Conservation (phyloP, 1,140 invertebrate genomes). For the Neelides sp. region DNA sequence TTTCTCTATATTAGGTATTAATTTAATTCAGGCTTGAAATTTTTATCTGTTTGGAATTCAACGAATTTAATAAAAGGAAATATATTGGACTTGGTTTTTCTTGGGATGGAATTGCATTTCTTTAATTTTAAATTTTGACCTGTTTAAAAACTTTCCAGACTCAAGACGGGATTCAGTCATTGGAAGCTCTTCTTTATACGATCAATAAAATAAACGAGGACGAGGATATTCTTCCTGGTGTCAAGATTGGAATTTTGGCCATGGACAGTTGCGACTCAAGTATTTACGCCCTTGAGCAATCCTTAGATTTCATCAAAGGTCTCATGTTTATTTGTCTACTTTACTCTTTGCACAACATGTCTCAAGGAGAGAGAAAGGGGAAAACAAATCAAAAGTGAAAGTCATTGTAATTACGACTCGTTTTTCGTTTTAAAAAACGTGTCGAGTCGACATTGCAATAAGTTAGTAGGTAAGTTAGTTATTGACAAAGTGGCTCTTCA, state of each 20-base stretch:
- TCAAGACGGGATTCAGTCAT: constrained; percentile 43
- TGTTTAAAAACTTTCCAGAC: no score
- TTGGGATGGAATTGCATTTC: background rate
- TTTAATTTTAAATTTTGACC: constrained; percentile 20
- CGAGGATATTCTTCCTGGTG: constrained; percentile 39
- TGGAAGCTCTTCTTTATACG: constrained; percentile 46
- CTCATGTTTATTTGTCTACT: no score
- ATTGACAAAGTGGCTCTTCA: no score
- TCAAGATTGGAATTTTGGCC: constrained; percentile 41
- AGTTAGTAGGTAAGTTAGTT: no score
- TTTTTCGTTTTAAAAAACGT: no score
- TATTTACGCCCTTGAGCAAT: constrained; percentile 41
- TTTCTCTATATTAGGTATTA: no score
- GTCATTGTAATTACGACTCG: no score
- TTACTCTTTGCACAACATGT: no score
- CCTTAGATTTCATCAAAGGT: constrained; percentile 46
- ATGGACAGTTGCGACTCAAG: constrained; percentile 45
- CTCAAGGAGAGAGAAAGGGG: no score
- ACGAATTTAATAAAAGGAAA: constrained; percentile 1
- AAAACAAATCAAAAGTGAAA: no score
- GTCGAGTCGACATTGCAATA: no score
- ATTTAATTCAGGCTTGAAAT: background rate
- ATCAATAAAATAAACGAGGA: constrained; percentile 42
- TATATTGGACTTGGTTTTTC: background rate
- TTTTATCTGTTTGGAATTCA: background rate